Base-by-base conservation (phyloP, 2,797 vertebrate species). In the Rhynchonycteris naso region DNA sequence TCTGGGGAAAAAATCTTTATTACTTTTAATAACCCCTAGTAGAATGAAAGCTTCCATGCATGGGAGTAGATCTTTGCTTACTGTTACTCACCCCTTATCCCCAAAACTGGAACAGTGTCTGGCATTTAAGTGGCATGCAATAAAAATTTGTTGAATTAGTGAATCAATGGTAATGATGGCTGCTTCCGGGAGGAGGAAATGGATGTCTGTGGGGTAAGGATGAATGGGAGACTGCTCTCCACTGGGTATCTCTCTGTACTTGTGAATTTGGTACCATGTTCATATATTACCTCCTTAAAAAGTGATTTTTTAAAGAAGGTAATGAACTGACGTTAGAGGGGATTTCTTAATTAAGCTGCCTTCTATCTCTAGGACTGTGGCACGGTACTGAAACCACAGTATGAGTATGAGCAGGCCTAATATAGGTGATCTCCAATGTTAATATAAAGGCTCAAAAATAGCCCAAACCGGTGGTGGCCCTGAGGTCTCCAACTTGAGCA, bases 401-500 rank as follows among this genome's bases (percentile, higher is more conserved):
- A 78, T 61, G 19, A 88, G 22, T 11, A 86, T 66, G 50, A 63
- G 21, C 4, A 71, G 22, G 7, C 38, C 82, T 76, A 50, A n/a
- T 19, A 15, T 30, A 22, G 88, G 10, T 81, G 58, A 85, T 59
- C 14, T 13, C 59, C 24, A 74, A 22, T 88, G 35, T 81, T 81
- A 93, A 72, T 68, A 89, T 35, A 76, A 71, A 90, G 33, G 7
- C n/a, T 93, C 75, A 76, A 89, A 83, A 83, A 87, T 50, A 72
- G 43, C 43, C 43, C 43, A 43, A 43, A 5, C 43, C 43, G 8
- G 43, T 43, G 43, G 43, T 43, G 43, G 43, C 43, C 43, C 43
- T 7, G 43, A 43, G 3, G 43, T 43, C 5, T 43, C 43, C 43
- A 43, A 43, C 43, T 43, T 43, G 43, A 43, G 43, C 43, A 43